Percentiles rank a stretch among this genome's conserved stretches.
Conservation (phyloP, 1,140 invertebrate genomes). For the Colletes latitarsis region DNA sequence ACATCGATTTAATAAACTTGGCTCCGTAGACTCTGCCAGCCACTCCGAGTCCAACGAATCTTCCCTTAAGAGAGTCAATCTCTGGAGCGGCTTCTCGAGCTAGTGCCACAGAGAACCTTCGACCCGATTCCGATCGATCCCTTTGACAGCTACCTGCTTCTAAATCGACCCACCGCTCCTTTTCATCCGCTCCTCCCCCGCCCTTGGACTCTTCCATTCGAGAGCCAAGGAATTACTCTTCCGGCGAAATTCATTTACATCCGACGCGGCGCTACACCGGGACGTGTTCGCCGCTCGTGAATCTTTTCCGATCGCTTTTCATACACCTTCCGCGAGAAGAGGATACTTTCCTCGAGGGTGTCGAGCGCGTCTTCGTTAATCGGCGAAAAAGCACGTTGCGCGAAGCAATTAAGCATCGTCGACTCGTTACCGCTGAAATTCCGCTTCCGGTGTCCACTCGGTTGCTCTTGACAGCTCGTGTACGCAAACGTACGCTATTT, state of each 20-base stretch:
- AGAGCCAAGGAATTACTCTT: slow-evolving; percentile 33
- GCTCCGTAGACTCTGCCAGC: not conserved
- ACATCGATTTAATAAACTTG: slow-evolving; percentile 36
- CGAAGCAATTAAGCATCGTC: slow-evolving; percentile 47
- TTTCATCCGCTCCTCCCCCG: slow-evolving; percentile 15
- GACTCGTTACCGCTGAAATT: slow-evolving; percentile 48
- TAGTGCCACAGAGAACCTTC: slow-evolving; percentile 30
- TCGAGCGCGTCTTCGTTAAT: slow-evolving; percentile 24
- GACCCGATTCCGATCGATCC: slow-evolving; percentile 72
- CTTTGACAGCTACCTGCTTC: slow-evolving; percentile 36
- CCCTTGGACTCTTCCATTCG: slow-evolving; percentile 14
- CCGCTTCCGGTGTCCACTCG: slow-evolving; percentile 21
- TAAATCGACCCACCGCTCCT: slow-evolving; percentile 23
- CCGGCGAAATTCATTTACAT: slow-evolving; percentile 22
- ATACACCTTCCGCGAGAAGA: not conserved
- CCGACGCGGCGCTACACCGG: not conserved
- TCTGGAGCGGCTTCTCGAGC: slow-evolving; percentile 29
- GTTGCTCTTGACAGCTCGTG: slow-evolving; percentile 32
- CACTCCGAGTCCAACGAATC: slow-evolving; percentile 12
- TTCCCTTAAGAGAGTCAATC: slow-evolving; percentile 45
- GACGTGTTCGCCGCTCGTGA: not conserved
- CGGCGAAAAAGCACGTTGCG: slow-evolving; percentile 38
- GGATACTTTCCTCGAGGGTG: not conserved
- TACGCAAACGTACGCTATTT: too few relatives aligned
- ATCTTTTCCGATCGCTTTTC: not conserved